These are phyloP conservation scores for Plectropomus leopardus DNA, from an alignment of 2,113 vertebrate species.

Conservation along the genomic window DNA sequence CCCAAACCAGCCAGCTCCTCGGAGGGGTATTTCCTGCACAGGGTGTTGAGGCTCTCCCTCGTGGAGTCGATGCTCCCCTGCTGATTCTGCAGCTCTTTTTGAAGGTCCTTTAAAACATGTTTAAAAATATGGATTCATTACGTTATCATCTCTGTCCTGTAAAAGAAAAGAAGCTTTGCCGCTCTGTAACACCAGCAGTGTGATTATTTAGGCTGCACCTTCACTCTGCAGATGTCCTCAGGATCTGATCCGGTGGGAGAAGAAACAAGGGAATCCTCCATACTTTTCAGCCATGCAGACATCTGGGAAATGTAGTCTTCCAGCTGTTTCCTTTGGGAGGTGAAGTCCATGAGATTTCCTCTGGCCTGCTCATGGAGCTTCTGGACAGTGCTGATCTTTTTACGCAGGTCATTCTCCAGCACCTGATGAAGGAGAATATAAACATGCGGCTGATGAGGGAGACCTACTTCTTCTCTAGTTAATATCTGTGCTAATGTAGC, in stretches of 20 bases:
- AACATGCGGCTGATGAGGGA: not conserved
- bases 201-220: constrained; percentile 81
- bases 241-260: constrained; percentile 84
- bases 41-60: constrained; percentile 91
- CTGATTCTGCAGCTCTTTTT: constrained; percentile 93
- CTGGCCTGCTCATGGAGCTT: constrained; percentile 88
- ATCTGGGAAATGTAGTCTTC: constrained; percentile 88
- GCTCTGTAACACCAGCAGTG: not conserved
- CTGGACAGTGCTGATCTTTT: constrained; percentile 89
- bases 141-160: not conserved
- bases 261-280: constrained; percentile 87
- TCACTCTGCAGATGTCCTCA: constrained; percentile 91
- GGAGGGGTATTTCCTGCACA: constrained; percentile 94
- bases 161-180: not conserved
- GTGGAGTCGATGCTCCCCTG: constrained; percentile 89
- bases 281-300: constrained; percentile 87
- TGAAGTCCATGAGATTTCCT: constrained; percentile 90
- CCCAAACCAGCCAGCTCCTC: constrained; percentile 91
- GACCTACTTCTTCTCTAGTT: not conserved
- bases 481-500: not conserved
- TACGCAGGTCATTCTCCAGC: constrained; percentile 90
- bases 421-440: constrained; percentile 83
- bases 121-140: not conserved
- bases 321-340: constrained; percentile 87
- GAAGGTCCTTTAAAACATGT: constrained; percentile 87